Percentiles rank a stretch among this genome's conserved stretches.
These are phyloP conservation scores for Dione vanillae DNA, from an alignment of 2,888 invertebrate genomes.

Conservation along the genomic window DNA sequence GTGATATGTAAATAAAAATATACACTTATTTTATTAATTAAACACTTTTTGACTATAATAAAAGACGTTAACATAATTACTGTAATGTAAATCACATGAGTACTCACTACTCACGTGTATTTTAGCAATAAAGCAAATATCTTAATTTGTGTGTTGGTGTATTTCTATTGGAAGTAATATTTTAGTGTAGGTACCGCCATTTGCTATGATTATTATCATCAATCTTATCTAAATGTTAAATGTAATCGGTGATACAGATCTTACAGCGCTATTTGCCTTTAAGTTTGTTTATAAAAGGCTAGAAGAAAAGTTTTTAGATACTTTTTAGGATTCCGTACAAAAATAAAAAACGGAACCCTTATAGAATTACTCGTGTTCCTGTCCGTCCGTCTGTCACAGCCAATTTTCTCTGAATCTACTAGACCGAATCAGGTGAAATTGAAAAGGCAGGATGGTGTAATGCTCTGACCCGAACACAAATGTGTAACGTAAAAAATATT, in stretches of 20 bases:
- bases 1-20: too few species aligned
- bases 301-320: too few species aligned
- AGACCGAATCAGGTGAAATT: too few species aligned
- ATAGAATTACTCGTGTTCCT: too few species aligned
- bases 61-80: slow-evolving; percentile 8
- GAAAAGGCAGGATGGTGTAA: too few species aligned
- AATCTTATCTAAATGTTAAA: slow-evolving; percentile 34
- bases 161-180: slow-evolving; percentile 27
- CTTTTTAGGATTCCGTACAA: too few species aligned
- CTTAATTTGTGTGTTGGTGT: slow-evolving; percentile 34
- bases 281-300: neutral
- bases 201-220: slow-evolving; percentile 36
- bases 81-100: slow-evolving; percentile 3
- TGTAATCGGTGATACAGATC: slow-evolving; percentile 2
- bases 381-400: too few species aligned
- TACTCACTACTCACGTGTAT: neutral
- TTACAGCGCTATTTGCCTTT: neutral
- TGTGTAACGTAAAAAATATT: too few species aligned
- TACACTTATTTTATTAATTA: too few species aligned
- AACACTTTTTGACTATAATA: neutral
- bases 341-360: too few species aligned
- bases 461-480: too few species aligned
- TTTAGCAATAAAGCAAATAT: slow-evolving; percentile 15
- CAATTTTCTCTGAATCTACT: too few species aligned
- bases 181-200: slow-evolving; percentile 11